Evolutionary conservation across 2,888 invertebrate genomes (phyloP).

Genomic region (Dendrolimus pini): DNA sequence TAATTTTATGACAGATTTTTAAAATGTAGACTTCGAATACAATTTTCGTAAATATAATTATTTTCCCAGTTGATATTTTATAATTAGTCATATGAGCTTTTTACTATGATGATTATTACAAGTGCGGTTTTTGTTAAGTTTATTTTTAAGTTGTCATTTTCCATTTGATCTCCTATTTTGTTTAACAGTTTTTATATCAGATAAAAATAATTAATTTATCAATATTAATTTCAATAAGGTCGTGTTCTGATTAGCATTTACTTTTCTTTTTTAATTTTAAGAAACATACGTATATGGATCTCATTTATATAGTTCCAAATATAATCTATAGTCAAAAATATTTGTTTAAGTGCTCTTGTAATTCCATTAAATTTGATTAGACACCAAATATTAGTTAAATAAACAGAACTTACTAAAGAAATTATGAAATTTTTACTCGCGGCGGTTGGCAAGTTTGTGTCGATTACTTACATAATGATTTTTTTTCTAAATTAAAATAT

Average conservation of each 20-base stretch:
- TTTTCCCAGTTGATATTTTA: no score
- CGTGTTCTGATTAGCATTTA: conserved; percentile 25
- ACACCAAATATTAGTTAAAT: conserved; percentile 72
- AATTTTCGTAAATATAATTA: no score
- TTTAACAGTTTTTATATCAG: conserved; percentile 56
- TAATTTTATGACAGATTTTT: no score
- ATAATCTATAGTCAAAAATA: conserved; percentile 61
- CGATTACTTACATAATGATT: conserved; percentile 14
- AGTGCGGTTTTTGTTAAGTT: conserved; percentile 60
- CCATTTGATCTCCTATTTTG: conserved; percentile 70
- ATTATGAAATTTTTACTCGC: background rate
- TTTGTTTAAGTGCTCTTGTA: conserved; percentile 33
- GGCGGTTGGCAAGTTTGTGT: background rate
- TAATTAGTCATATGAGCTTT: no score
- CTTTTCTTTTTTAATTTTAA: conserved; percentile 28
- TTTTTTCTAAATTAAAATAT: conserved; percentile 16
- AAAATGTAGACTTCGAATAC: no score
- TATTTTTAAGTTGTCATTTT: conserved; percentile 54
- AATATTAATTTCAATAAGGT: conserved; percentile 55
- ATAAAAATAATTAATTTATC: conserved; percentile 24
- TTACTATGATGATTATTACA: conserved; percentile 12
- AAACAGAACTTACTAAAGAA: conserved; percentile 13
- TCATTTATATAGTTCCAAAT: conserved; percentile 72
- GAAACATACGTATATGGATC: conserved; percentile 42
- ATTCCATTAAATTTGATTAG: conserved; percentile 46